Base-by-base conservation (phyloP, 1,140 invertebrate species). In the Halesus radiatus region DNA sequence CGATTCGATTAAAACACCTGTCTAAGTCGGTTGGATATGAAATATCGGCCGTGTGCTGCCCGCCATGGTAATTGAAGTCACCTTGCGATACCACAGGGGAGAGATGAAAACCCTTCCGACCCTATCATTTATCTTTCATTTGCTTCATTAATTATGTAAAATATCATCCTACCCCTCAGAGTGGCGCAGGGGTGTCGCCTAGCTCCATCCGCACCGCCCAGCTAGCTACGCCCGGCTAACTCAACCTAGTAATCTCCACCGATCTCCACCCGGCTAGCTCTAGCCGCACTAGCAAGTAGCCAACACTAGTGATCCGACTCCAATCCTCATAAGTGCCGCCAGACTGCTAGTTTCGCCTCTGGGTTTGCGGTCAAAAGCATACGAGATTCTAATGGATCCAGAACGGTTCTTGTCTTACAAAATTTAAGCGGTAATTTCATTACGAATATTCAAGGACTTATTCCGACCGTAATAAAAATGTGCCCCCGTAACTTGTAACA, bases 71-170 rank as follows among this genome's bases (percentile, higher is more conserved):
- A 81, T 81, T 78, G 68, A 62, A 78, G 54, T 76, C 74, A 76
- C 74, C 74, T 76, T 76, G 20, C 32, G 29, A 20, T 54, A 20
- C 74, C 72, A 52, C 45, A 52, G 37, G 60, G 64, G 32, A 56
- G 68, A 45, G 18, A 50, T 32, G 76, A 37, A 72, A 45, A 45
- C 62, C 23, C 75, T 66, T 23, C 62, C 64, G 29, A 77, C 81
- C 79, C 78, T 78, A 80, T 80, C 78, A 83, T 83, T 83, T 83
- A 83, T 83, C 81, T 83, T 83, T 83, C 81, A 80, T 80, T 80
- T 80, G 72, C 37, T 45, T 68, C 81, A 83, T 83, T 83, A 80
- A 83, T 83, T 83, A 83, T 83, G 81, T 54, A 80, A 66, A 83
- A 80, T 78, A 80, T 77, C 81, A 77, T 78, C 75, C 77, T 62